Percentiles rank a stretch among this genome's conserved stretches.
Conservation (phyloP, 2,113 vertebrate species). For the Ciconia maguari region DNA sequence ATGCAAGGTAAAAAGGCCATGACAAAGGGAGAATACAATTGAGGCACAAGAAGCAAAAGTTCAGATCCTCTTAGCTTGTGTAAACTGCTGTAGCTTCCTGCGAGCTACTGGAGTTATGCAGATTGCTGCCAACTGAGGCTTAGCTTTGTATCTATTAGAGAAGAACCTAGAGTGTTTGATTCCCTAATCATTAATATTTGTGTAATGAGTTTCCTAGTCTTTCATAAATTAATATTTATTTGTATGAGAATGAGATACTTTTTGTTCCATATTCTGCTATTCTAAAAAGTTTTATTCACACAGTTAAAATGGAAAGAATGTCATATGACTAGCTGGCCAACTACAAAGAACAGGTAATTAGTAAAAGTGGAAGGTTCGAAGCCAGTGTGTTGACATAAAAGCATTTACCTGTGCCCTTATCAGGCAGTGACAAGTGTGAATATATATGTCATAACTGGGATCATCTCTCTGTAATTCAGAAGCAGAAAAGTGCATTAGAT, state of each 20-base stretch:
- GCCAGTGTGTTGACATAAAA: neutral
- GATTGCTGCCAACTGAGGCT: neutral
- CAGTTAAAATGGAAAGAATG: neutral
- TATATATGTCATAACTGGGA: neutral
- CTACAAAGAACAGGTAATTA: neutral
- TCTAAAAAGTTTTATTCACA: neutral
- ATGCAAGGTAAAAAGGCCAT: constrained; percentile 47
- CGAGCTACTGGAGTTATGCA: neutral
- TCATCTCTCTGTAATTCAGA: neutral
- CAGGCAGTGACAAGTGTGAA: neutral
- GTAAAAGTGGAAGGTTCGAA: neutral
- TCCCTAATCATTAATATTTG: neutral
- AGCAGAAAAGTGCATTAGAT: neutral
- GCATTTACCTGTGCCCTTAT: neutral
- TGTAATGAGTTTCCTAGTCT: neutral
- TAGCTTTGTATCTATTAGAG: neutral
- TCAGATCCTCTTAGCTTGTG: neutral
- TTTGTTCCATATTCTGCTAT: neutral
- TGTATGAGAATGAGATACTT: neutral
- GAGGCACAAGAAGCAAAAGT: constrained; percentile 31
- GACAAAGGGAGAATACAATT: constrained; percentile 7
- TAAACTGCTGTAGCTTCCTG: neutral
- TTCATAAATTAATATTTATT: neutral
- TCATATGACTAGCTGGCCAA: neutral
- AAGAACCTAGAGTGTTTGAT: neutral